Percentiles rank a stretch among this genome's conserved stretches.
Conservation (phyloP, 2,113 vertebrate genomes). For the Steatornis caripensis region DNA sequence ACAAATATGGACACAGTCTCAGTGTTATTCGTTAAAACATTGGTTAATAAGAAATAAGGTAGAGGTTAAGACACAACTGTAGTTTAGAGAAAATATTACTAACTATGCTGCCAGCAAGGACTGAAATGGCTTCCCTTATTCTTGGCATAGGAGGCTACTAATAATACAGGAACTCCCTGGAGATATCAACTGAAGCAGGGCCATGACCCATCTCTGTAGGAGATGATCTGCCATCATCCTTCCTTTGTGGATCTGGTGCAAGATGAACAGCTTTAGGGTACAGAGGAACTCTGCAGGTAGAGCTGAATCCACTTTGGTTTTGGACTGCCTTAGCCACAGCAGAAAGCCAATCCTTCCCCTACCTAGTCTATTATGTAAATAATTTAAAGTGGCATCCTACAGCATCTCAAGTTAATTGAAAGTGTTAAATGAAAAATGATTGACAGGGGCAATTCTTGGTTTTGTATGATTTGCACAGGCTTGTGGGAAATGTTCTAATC, state of each 20-base stretch:
- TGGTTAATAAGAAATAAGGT: background rate
- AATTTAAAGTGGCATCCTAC: slow-evolving; percentile 54
- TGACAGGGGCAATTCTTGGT: background rate
- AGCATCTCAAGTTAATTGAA: slow-evolving; percentile 53
- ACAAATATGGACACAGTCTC: background rate
- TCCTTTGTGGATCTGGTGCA: background rate
- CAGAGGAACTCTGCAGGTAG: slow-evolving; percentile 14
- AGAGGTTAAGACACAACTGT: background rate
- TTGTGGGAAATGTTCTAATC: slow-evolving; percentile 18
- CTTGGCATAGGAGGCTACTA: background rate
- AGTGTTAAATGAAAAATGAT: slow-evolving; percentile 48
- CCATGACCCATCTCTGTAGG: background rate
- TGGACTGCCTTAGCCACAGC: slow-evolving; percentile 15
- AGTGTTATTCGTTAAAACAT: background rate
- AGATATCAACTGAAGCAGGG: background rate
- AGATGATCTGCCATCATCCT: background rate
- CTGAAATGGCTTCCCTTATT: background rate
- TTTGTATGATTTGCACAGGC: background rate
- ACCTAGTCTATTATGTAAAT: slow-evolving; percentile 50
- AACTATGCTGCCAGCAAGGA: background rate
- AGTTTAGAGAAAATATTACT: background rate
- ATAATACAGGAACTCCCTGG: background rate
- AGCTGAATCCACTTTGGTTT: slow-evolving; percentile 4
- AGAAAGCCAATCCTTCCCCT: slow-evolving; percentile 37
- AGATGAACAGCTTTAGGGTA: background rate